Conservation (phyloP, 2,888 invertebrate species). For the Aphrophora alni region DNA sequence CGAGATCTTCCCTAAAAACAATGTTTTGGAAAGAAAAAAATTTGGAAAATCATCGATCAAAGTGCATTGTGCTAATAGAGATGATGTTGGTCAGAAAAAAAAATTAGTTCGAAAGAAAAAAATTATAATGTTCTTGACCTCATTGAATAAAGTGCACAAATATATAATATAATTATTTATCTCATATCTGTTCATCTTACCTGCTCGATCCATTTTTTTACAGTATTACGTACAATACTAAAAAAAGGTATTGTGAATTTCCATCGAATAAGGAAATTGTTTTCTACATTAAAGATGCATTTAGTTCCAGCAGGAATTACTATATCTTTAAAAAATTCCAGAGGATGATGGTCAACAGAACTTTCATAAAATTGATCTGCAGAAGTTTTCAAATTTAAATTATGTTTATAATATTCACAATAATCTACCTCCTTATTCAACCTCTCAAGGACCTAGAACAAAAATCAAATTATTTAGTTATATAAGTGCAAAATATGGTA, state of each 20-base stretch:
- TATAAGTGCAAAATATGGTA: no score
- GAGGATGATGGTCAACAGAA: conserved; percentile 21
- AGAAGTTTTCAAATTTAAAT: conserved; percentile 14
- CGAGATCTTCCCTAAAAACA: no score
- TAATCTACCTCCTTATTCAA: conserved; percentile 24
- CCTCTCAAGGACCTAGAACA: conserved; percentile 28
- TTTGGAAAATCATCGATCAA: no score
- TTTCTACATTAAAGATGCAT: conserved; percentile 7
- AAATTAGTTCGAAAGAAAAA: no score
- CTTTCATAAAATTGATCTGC: conserved; percentile 26
- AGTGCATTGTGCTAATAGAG: no score
- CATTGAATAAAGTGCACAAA: no score
- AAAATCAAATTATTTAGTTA: no score
- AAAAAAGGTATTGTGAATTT: conserved; percentile 31
- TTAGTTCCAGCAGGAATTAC: conserved; percentile 33
- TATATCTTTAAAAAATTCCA: background rate
- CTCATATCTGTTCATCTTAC: background rate
- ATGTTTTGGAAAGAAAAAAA: no score
- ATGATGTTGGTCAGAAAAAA: no score
- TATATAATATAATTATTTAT: no score
- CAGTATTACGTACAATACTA: conserved; percentile 7
- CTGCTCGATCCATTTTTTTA: background rate
- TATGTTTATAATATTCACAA: conserved; percentile 19
- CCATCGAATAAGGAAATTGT: conserved; percentile 24
- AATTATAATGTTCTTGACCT: no score